Conservation (phyloP, 2,113 vertebrate genomes). For the Solea senegalensis region DNA sequence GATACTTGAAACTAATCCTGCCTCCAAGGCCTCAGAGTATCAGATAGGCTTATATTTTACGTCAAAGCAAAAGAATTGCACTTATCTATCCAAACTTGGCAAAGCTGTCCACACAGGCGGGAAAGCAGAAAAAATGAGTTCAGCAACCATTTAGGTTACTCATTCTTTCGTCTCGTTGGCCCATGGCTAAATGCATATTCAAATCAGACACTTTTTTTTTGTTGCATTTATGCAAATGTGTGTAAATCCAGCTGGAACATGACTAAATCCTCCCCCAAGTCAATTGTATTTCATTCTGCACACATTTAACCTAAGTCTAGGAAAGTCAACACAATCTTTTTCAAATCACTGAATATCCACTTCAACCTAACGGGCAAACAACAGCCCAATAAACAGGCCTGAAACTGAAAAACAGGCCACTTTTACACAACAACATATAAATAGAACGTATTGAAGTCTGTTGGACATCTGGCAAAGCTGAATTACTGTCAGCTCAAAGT, state of each 20-base stretch:
- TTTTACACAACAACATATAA: conserved; percentile 34
- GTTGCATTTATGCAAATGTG: conserved; percentile 14
- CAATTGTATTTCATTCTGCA: not conserved
- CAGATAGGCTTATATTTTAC: conserved; percentile 4
- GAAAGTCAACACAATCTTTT: not conserved
- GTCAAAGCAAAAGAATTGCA: conserved; percentile 8
- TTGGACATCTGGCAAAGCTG: conserved; percentile 46
- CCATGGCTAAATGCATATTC: conserved; percentile 9
- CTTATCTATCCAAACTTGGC: conserved; percentile 13
- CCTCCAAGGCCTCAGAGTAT: conserved; percentile 1
- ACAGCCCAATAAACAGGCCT: not conserved
- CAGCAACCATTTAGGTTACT: conserved; percentile 18
- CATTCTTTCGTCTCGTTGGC: not conserved
- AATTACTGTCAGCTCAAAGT: conserved; percentile 32
- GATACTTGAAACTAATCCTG: conserved; percentile 25
- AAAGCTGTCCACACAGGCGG: not conserved
- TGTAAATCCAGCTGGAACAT: conserved; percentile 18
- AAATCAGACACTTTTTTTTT: conserved; percentile 30
- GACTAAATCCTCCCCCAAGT: conserved; percentile 16
- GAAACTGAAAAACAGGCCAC: conserved; percentile 10
- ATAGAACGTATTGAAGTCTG: conserved; percentile 45
- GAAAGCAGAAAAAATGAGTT: conserved; percentile 3
- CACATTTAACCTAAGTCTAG: not conserved
- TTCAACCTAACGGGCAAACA: no score
- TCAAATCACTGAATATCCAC: not conserved